phyloP scores from a whole-genome alignment of 2,797 vertebrate genomes.

The Typhlichthys subterraneus region DNA sequence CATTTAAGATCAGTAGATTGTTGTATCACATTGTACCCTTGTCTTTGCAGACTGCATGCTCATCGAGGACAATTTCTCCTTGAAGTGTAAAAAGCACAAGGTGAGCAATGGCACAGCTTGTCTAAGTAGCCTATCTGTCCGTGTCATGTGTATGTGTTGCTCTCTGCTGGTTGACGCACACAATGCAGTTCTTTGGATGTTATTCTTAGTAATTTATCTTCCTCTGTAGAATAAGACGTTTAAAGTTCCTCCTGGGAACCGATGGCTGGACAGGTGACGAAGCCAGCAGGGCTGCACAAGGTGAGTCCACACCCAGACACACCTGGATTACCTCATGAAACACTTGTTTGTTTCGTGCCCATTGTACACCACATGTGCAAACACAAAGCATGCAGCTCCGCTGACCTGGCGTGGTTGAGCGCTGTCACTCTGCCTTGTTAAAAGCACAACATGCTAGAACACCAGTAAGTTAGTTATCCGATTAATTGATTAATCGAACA shows the following conservation, averaged over 20 bases:
- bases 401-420: not conserved
- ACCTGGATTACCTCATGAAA: not conserved
- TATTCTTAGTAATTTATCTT: not conserved
- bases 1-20: constrained; percentile 6
- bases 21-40: constrained; percentile 32
- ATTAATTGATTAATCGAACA: too few relatives aligned
- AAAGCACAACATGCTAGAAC: not conserved
- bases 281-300: constrained; percentile 26
- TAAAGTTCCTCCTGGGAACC: constrained; percentile 56
- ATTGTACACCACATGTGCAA: too few relatives aligned
- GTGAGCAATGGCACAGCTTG: constrained; percentile 47
- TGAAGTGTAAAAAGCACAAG: constrained; percentile 85
- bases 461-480: too few relatives aligned
- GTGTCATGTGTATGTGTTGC: not conserved
- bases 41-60: constrained; percentile 74
- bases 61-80: constrained; percentile 81
- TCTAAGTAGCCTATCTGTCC: not conserved
- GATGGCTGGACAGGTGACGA: constrained; percentile 69
- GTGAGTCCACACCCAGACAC: constrained; percentile 38
- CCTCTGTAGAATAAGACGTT: constrained; percentile 74
- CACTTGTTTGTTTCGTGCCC: too few relatives aligned
- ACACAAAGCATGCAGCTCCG: too few relatives aligned
- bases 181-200: too few relatives aligned
- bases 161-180: too few relatives aligned
- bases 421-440: not conserved